Percentiles rank a stretch among this genome's conserved stretches.
phyloP scores from a whole-genome alignment of 2,113 vertebrate genomes.

The Leiothrix lutea region DNA sequence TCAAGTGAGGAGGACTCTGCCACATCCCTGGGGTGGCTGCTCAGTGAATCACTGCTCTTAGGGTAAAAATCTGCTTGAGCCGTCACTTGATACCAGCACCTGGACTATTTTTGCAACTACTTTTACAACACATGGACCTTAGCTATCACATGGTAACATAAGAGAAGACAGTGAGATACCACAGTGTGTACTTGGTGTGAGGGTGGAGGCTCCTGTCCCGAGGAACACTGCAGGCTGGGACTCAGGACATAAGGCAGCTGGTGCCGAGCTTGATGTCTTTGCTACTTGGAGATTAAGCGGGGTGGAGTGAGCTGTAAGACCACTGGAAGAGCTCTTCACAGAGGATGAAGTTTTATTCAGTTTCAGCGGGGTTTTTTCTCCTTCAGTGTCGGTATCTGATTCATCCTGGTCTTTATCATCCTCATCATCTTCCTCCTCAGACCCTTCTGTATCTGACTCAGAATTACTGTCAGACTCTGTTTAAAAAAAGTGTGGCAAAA shows the following conservation, averaged over 20 bases:
- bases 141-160: background rate
- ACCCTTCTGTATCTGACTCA: conserved; percentile 87
- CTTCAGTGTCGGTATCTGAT: conserved; percentile 83
- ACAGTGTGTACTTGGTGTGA: conserved; percentile 75
- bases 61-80: background rate
- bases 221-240: conserved; percentile 74
- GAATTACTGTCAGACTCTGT: conserved; percentile 92
- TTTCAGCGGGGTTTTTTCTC: conserved; percentile 79
- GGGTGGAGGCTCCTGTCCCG: conserved; percentile 72
- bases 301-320: conserved; percentile 84
- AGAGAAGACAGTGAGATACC: conserved; percentile 75
- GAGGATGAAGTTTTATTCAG: conserved; percentile 78
- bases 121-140: background rate
- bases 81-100: background rate
- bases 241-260: conserved; percentile 77
- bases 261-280: conserved; percentile 74
- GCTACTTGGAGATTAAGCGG: conserved; percentile 83
- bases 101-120: background rate
- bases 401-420: conserved; percentile 84
- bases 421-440: conserved; percentile 86
- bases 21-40: background rate
- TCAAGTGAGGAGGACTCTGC: background rate
- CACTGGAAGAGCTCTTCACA: conserved; percentile 77
- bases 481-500: conserved; percentile 52
- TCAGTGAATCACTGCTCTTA: background rate